Percentiles rank a stretch among this genome's conserved stretches.
Evolutionary conservation across 1,140 invertebrate species (phyloP).

Genomic region (Penaeus vannamei): DNA sequence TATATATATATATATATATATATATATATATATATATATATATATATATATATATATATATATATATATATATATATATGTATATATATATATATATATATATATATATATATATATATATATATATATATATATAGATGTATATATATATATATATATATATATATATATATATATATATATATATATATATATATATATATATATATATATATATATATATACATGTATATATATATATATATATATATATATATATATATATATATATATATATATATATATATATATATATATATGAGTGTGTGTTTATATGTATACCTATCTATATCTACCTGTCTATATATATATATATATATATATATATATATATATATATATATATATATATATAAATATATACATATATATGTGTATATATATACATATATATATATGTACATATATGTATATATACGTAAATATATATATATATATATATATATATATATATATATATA

Average conservation of each 20-base stretch:
- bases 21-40: too few species aligned
- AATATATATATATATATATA: too few species aligned
- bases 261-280: slow-evolving; percentile 31
- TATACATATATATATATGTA: slow-evolving; percentile 3
- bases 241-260: slow-evolving; percentile 38
- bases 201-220: background rate
- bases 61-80: too few species aligned
- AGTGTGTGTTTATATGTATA: slow-evolving; percentile 43
- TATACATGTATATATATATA: background rate
- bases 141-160: background rate
- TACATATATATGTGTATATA: slow-evolving; percentile 6
- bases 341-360: slow-evolving; percentile 46
- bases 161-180: background rate
- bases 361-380: slow-evolving; percentile 48
- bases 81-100: too few species aligned
- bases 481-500: too few species aligned
- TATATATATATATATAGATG: background rate
- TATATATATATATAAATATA: slow-evolving; percentile 25
- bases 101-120: background rate
- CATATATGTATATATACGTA: too few species aligned
- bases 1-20: too few species aligned
- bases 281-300: slow-evolving; percentile 19
- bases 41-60: too few species aligned
- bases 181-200: background rate
- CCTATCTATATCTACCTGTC: slow-evolving; percentile 24